A percentile compares a stretch with the other conserved stretches of the same genome.
Evolutionary conservation across 2,113 vertebrate species (phyloP).

Genomic region (Macrotis lagotis): DNA sequence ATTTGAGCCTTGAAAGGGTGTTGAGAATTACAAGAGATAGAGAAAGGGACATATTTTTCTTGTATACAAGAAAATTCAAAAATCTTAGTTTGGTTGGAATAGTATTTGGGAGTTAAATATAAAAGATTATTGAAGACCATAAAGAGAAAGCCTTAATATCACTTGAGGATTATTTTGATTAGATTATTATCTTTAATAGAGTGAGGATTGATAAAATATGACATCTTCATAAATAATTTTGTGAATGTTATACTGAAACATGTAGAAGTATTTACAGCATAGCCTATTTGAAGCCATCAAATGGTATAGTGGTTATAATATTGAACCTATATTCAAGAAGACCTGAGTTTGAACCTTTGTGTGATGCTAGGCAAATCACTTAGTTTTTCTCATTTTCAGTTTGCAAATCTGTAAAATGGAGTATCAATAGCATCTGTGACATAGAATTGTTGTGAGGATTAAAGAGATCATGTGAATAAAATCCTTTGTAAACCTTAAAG

Average conservation of each 20-base stretch:
- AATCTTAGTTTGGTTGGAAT: not conserved
- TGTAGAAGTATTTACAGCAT: not conserved
- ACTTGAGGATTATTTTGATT: not conserved
- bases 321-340: not conserved
- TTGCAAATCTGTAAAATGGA: not conserved
- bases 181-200: not conserved
- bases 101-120: not conserved
- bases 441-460: not conserved
- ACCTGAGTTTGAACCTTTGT: not conserved
- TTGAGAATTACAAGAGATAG: too few species aligned
- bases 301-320: too few species aligned
- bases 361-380: too few species aligned
- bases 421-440: not conserved
- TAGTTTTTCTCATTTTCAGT: not conserved
- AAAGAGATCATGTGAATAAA: not conserved
- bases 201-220: not conserved
- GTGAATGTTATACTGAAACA: not conserved
- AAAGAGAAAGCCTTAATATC: not conserved
- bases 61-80: not conserved
- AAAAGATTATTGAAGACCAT: not conserved
- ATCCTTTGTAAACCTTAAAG: not conserved
- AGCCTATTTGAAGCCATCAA: not conserved
- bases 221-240: not conserved
- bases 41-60: not conserved
- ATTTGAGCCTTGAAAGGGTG: too few species aligned